Conservation (phyloP, 2,888 invertebrate species). For the Parnassius glacialis region DNA sequence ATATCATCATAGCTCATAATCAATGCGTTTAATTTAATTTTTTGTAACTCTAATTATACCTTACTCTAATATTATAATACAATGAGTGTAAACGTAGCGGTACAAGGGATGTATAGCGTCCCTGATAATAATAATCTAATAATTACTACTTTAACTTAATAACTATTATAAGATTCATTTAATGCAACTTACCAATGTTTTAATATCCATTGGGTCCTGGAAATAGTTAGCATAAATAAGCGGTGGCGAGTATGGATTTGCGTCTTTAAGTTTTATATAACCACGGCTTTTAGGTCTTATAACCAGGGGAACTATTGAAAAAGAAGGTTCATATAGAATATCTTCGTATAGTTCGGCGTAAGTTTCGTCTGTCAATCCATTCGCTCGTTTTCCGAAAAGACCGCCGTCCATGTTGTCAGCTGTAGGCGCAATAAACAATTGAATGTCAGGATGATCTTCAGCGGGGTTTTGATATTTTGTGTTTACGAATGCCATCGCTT, state of each 20-base stretch:
- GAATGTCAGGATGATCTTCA: slow-evolving; percentile 89
- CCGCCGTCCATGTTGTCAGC: slow-evolving; percentile 91
- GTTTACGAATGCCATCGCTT: slow-evolving; percentile 89
- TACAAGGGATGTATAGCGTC: too few relatives aligned
- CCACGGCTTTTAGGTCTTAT: slow-evolving; percentile 88
- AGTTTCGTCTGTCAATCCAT: slow-evolving; percentile 84
- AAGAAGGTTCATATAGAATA: slow-evolving; percentile 84
- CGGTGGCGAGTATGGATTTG: slow-evolving; percentile 87
- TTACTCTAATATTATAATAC: too few relatives aligned
- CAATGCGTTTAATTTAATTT: too few relatives aligned
- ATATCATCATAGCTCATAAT: too few relatives aligned
- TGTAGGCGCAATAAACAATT: slow-evolving; percentile 87
- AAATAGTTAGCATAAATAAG: slow-evolving; percentile 95
- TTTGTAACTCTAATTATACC: too few relatives aligned
- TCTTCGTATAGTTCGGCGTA: slow-evolving; percentile 86
- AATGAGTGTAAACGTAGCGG: too few relatives aligned
- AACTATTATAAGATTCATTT: too few relatives aligned
- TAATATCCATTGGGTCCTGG: slow-evolving; percentile 85
- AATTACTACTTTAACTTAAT: too few relatives aligned
- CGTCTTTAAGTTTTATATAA: slow-evolving; percentile 83
- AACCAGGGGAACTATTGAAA: slow-evolving; percentile 85
- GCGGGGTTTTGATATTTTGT: slow-evolving; percentile 85
- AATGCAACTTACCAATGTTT: slow-evolving; percentile 80
- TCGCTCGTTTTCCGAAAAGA: slow-evolving; percentile 84
- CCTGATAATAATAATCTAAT: too few relatives aligned